Base-by-base conservation (phyloP, 2,888 invertebrate species). In the Falcaria lacertinaria region DNA sequence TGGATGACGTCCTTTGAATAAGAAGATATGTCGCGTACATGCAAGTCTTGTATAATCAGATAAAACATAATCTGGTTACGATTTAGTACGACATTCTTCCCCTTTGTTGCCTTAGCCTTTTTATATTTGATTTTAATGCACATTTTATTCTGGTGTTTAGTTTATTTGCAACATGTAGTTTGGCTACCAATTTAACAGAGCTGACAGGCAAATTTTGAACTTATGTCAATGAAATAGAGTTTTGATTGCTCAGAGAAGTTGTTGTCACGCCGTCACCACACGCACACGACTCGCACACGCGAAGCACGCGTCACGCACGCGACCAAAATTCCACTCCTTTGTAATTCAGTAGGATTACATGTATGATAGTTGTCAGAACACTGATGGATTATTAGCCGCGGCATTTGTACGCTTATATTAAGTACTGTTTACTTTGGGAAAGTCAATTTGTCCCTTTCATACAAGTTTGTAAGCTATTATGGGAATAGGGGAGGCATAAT, bases 311-410 rank as follows among this genome's bases (percentile, higher is more conserved):
- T 6, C 33, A 3, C 15, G 19, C 44, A 33, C 35, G 56, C 59
- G 4, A 22, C 41, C 32, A 41, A 15, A 41, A n/a, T n/a, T 36
- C 54, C 48, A 45, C 14, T 22, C 46, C 43, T 45, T 43, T 47
- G 51, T 58, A 51, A 55, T 54, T 52, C 42, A 48, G 46, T 52
- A 50, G 44, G 59, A 50, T 59, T 50, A 57, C 47, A 47, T 42
- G 46, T 39, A 42, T 55, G 55, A 57, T 59, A 46, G 59, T 59
- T 57, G 57, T 50, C 25, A 22, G 14, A 28, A 28, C 11, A 28
- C 25, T 4, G 15, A 37, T 2, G 22, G 13, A 22, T 36, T 19
- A 15, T 17, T 17, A 37, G 14, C 37, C 28, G 28, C 11, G 28
- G 28, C 1, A 28, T 25, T 25, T 28, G 28, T 28, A 4, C 19